Evolutionary conservation across 2,888 invertebrate species (phyloP), one percentile per base, ranked within the genome.

Genomic region (Trissolcus brochymenae): DNA sequence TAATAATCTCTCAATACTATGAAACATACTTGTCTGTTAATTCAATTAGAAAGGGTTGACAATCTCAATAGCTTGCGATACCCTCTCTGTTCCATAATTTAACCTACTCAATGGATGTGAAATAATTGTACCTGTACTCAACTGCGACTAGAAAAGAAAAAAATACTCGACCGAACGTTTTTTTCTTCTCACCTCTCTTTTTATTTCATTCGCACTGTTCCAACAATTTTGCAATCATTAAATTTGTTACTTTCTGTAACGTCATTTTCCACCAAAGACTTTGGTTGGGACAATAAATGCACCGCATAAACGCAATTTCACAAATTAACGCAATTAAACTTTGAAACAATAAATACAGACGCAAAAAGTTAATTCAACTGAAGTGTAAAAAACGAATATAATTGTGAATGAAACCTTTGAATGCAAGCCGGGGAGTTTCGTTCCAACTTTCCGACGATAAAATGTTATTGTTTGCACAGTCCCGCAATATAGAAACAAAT

Each of bases 71-170:
- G 61, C 65, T 35, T 71, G 64, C 61, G 51, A 66, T 71, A 66
- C 70, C 70, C 76, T 61, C 56, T 64, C 74, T 35, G 35, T 46
- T 75, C 65, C 66, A 66, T 76, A 65, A 76, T 76, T 76, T 64
- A 75, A 75, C 75, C 66, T 76, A 70, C 66, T 76, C 70, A 76
- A 70, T 76, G 70, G 65, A 70, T 70, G 70, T 54, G 70, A 68
- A 70, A 76, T 76, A 76, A 76, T 75, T 68, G 59, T 65, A 70
- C 25, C 9, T 76, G 49, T 65, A 50, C 60, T 60, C 65, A 53
- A 25, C 29, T 65, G 35, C 17, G 55, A 54, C 25, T 19, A 49
- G 41, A 60, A 29, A 40, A 43, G 61, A 25, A 67, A 57, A 35
- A 35, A 57, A 29, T 4, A 6, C 9, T 35, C 35, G 35, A 35